Percentiles rank a stretch among this genome's conserved stretches.
phyloP scores from a whole-genome alignment of 2,888 invertebrate genomes.

The Leuctra nigra region DNA sequence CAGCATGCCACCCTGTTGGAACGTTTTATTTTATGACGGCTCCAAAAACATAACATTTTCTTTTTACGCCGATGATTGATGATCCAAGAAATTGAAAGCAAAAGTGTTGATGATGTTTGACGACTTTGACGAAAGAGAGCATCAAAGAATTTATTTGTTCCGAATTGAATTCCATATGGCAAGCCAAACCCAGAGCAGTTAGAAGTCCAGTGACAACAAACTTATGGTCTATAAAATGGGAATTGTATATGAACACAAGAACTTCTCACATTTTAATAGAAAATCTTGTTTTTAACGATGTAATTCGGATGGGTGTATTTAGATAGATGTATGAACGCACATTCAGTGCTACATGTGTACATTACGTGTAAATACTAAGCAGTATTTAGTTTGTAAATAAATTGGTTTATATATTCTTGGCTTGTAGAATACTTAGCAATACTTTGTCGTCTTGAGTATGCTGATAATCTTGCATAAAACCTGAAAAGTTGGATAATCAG shows the following conservation, averaged over 20 bases:
- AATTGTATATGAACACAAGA: conserved; percentile 15
- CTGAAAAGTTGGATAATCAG: not conserved
- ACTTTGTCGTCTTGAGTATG: not conserved
- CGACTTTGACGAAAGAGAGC: not conserved
- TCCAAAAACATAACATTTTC: conserved; percentile 3
- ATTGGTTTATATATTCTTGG: not conserved
- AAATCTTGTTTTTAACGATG: conserved; percentile 17
- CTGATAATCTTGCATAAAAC: too few species aligned
- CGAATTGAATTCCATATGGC: not conserved
- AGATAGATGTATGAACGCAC: too few species aligned
- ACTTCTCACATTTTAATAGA: conserved; percentile 16
- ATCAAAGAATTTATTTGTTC: conserved; percentile 19
- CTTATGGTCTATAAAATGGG: conserved; percentile 16
- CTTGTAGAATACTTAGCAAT: not conserved
- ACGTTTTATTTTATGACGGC: conserved; percentile 1
- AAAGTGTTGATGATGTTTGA: conserved; percentile 14
- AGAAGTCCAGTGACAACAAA: conserved; percentile 17
- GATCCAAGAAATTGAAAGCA: conserved; percentile 12
- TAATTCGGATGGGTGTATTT: conserved; percentile 13
- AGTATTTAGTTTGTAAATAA: conserved; percentile 12
- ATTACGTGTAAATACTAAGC: not conserved
- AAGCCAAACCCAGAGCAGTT: not conserved
- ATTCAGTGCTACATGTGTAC: conserved; percentile 7
- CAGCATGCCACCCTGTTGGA: not conserved
- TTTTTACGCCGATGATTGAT: conserved; percentile 11